Evolutionary conservation across 2,797 vertebrate genomes (phyloP).

Genomic region (Hoplostethus mediterraneus): DNA sequence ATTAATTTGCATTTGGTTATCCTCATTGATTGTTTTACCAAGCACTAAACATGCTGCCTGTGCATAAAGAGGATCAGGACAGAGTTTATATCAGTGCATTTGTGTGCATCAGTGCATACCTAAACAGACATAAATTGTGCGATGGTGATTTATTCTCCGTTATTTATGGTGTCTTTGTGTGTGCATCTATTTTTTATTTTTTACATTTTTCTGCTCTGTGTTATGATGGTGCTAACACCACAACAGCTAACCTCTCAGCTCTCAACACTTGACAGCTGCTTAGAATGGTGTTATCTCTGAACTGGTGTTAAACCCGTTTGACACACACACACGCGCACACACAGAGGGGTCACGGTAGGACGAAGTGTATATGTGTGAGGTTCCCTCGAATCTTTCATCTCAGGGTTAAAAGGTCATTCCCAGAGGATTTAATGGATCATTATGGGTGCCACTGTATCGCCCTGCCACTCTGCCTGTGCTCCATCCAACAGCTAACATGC

Average conservation of each 20-base stretch:
- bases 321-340: conserved; percentile 46
- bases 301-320: conserved; percentile 65
- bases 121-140: too few relatives aligned
- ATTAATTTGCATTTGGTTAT: background rate
- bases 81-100: too few relatives aligned
- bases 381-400: conserved; percentile 63
- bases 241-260: conserved; percentile 60
- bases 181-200: background rate
- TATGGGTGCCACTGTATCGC: conserved; percentile 51
- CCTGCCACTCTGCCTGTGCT: conserved; percentile 40
- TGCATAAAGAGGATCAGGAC: too few relatives aligned
- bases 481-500: conserved; percentile 9
- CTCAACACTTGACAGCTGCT: conserved; percentile 79
- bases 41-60: too few relatives aligned
- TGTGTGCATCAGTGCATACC: too few relatives aligned
- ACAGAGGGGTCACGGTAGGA: conserved; percentile 56
- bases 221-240: conserved; percentile 34
- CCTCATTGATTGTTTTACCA: too few relatives aligned
- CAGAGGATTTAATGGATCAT: conserved; percentile 63
- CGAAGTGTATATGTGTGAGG: conserved; percentile 41
- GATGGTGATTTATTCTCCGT: background rate
- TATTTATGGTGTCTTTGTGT: background rate
- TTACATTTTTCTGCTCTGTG: conserved; percentile 20
- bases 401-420: conserved; percentile 73
- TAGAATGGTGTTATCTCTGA: conserved; percentile 64